Base-by-base conservation (phyloP, 35 echinoderm and acorn worm species). In the Eucidaris tribuloides region DNA sequence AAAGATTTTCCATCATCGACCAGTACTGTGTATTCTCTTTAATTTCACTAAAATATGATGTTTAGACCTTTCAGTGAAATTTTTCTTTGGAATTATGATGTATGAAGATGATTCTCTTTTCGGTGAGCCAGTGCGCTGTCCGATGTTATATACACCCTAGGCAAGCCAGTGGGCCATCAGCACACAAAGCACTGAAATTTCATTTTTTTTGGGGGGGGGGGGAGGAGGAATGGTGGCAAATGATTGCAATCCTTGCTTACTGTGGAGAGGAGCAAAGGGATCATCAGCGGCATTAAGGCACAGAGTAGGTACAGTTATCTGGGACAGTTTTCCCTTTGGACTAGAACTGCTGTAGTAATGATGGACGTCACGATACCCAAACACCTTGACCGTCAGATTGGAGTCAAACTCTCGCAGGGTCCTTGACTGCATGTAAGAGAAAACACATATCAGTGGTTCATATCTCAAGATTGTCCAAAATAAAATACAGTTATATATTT, bases 221-320 rank as follows among this genome's bases (percentile, higher is more conserved):
- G 7, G 28, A 7, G 29, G 7, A 17, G 7, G 15, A 29, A 65
- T 65, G 27, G 7, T 7, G 9, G 29, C 15, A 13, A 17, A 65
- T 7, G 7, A 29, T 9, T 65, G 7, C 13, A 19, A 17, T 19
- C 29, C 17, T 0, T 1, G 27, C 92, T 87, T 84, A 99, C 96
- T 88, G 33, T 72, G 27, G 7, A 87, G 58, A 2, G 96, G 96
- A 43, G 96, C 79, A 63, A 99, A 99, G 0, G 96, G 89, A 52
- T 99, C 96, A 54, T 99, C 91, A 23, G 82, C 86, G 57, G 96
- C 91, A 56, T 83, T 93, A 42, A 99, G 42, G 55, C 96, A 99
- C 2, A 99, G 61, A 1, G 90, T 92, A 19, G 96, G 96, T 37
- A 99, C 70, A 65, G 66, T 78, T 14, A 99, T 87, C 20, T 64